phyloP scores from a whole-genome alignment of 2,797 vertebrate genomes.

The Moxostoma hubbsi region DNA sequence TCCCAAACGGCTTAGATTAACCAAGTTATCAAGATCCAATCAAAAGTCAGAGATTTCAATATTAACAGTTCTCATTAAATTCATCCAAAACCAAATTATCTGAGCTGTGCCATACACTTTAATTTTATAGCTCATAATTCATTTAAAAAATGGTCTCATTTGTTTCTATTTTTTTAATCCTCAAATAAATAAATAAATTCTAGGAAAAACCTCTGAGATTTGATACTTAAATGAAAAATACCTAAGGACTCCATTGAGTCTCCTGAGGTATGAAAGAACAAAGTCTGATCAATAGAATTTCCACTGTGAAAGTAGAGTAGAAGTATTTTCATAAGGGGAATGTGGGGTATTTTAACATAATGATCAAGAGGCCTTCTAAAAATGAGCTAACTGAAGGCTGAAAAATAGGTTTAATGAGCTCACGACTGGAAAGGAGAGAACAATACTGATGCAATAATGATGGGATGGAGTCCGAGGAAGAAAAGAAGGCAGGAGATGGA shows the following conservation, averaged over 20 bases:
- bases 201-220: background rate
- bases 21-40: no score
- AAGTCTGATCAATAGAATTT: background rate
- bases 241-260: background rate
- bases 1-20: no score
- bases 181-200: no score
- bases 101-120: no score
- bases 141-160: no score
- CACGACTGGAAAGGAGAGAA: background rate
- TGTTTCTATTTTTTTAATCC: no score
- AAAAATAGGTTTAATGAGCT: constrained; percentile 13
- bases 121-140: no score
- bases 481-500: constrained; percentile 37
- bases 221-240: background rate
- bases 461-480: constrained; percentile 30
- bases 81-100: no score
- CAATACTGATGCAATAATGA: constrained; percentile 25
- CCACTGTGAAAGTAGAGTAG: background rate
- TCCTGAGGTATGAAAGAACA: background rate
- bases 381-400: background rate
- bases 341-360: background rate
- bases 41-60: no score
- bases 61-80: no score
- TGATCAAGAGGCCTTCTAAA: background rate
- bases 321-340: background rate